Base-by-base conservation (phyloP, 2,797 vertebrate species). In the Ammospiza maritima region DNA sequence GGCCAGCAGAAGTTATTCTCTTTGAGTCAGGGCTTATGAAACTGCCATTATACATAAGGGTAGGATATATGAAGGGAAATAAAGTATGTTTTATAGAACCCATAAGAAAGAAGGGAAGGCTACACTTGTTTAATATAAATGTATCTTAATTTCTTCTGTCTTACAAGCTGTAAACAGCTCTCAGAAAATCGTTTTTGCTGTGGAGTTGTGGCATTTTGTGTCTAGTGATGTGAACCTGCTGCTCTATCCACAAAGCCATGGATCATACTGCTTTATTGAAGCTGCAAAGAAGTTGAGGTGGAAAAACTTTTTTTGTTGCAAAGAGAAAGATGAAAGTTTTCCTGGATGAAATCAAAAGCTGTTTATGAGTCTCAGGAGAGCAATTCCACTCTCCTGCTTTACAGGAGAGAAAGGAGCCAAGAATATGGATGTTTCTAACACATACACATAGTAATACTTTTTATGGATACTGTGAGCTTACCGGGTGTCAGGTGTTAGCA, bases 361-460 rank as follows among this genome's bases (percentile, higher is more conserved):
- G 57, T 81, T 94, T 73, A 91, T 90, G 88, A 67, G 77, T 78
- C 88, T 91, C 92, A 69, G 74, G 85, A 88, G 79, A 77, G 67
- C 3, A 6, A 12, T 94, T 91, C 56, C 5, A 22, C 42, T 93
- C 48, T 93, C 12, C 56, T 65, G 26, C 70, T 94, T 91, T 79
- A 78, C 29, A 90, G 73, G 57, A 57, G 74, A 81, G 60, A 54
- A 86, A 91, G 73, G 51, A 91, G 79, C 82, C 82, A 86, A 83
- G 82, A 93, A 88, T 89, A 88, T 75, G 89, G 40, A 91, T 85
- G 80, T 94, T 92, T 92, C 89, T 91, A 81, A 32, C 65, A 48
- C 47, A 26, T 86, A 65, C 51, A 51, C 32, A 6, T 65, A 67
- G 67, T 76, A 84, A 66, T 90, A 50, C 38, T 18, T 85, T 94